Base-by-base conservation (phyloP, 2,797 vertebrate genomes). In the Ciconia nigra region DNA sequence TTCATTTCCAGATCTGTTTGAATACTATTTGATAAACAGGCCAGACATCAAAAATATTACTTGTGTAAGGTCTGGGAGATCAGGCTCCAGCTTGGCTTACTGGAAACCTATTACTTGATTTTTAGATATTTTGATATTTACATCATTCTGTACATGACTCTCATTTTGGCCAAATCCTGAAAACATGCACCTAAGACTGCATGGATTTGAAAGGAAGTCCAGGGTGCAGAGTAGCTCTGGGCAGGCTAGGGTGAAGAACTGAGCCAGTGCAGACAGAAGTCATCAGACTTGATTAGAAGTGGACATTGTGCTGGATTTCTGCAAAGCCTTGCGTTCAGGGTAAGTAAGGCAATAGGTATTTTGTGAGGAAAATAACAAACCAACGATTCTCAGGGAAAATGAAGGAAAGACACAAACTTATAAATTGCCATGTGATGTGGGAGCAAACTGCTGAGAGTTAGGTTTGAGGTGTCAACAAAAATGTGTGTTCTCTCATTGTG, bases 291-390 rank as follows among this genome's bases (percentile, higher is more conserved):
- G 91, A 94, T 96, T 92, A 95, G 92, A 67, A 81, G 87, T 78
- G 83, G 82, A 87, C 0, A 1, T 42, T 86, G 93, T 61, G 73
- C 89, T 90, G 93, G 77, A 29, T 91, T 93, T 93, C 93, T 89
- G 46, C 57, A 46, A 47, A 59, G 66, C 61, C 42, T 88, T 83
- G 83, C 3, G 46, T 86, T 94, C 70, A 54, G 61, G 92, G 90
- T 91, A 67, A 95, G 90, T 95, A 96, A 90, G 93, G 95, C 72
- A 96, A 92, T 74, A 92, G 91, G 94, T 39, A 65, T 91, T 96
- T 93, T 78, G 93, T 12, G 25, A 91, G 49, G 90, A 74, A 90
- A 80, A 82, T 74, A 80, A 90, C 95, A 93, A 73, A 94, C 87
- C 89, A 83, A 77, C 5, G 8, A 16, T 88, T 96, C 85, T 96